These are phyloP conservation scores for Papilio helenus DNA, from an alignment of 1,140 invertebrate species.

Conservation along the genomic window DNA sequence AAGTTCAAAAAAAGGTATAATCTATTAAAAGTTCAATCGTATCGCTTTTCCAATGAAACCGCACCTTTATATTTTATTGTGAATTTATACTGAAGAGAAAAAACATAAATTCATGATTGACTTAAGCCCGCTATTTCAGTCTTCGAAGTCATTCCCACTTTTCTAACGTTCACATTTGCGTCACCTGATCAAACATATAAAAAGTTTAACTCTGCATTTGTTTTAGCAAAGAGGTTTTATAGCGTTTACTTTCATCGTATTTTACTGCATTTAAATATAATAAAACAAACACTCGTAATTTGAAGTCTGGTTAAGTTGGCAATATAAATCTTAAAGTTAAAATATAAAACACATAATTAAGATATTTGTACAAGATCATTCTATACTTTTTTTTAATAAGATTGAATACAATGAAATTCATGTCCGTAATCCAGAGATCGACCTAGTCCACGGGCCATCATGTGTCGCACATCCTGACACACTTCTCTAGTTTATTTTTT, in stretches of 20 bases:
- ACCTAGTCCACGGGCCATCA: no score
- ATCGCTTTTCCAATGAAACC: background rate
- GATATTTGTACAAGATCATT: no score
- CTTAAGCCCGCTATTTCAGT: slow-evolving; percentile 5
- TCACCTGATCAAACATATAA: slow-evolving; percentile 25
- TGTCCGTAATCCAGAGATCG: no score
- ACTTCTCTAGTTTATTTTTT: no score
- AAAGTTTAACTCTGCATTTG: background rate
- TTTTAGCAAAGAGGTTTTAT: slow-evolving; percentile 1
- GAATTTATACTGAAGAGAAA: background rate
- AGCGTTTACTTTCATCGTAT: background rate
- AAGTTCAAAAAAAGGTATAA: background rate
- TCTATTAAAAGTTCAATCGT: background rate
- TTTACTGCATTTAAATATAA: background rate
- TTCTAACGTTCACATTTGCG: slow-evolving; percentile 9
- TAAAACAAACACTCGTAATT: background rate
- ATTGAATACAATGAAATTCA: no score
- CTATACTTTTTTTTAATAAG: no score
- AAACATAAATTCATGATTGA: slow-evolving; percentile 7
- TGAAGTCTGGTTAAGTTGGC: background rate
- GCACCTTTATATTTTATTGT: background rate
- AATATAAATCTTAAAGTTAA: background rate
- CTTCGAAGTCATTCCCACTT: background rate
- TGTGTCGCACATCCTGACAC: no score
- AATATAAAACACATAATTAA: background rate